Evolutionary conservation across 2,888 invertebrate species (phyloP), one percentile per base, ranked within the genome.

Genomic region (Morpho helenor): DNA sequence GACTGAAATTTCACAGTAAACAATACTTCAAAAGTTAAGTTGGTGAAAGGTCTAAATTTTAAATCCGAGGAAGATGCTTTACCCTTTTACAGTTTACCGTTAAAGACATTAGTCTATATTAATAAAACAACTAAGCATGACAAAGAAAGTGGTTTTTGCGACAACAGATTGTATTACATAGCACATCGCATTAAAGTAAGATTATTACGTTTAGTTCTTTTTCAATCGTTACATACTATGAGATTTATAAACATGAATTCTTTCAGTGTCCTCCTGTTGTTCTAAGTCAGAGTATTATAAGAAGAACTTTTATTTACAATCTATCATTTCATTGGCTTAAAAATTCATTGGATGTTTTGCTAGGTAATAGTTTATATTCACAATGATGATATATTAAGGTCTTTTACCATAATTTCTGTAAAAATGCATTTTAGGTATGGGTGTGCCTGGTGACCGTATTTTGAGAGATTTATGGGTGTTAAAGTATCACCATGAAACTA

Each of bases 401-500:
- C 5, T 31, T 31, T 3, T 31, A 31, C 31, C 31, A 31, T 31
- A 3, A 31, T 31, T 31, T 31, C 31, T 31, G 31, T 31, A 31
- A 31, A 31, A 5, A 31, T 31, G 31, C 52, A 61, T 66, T 54
- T 50, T 83, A 80, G 91, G 91, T 60, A 91, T 91, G 74, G 91
- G 91, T 64, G 86, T 94, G 0, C 69, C 85, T 51, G 77, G 91
- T 42, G 86, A 92, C 41, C 87, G 92, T 64, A 91, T 94, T 63
- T 66, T 93, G 7, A 88, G 91, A 66, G 94, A 94, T 76, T 74
- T 93, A 16, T 94, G 94, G 94, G 92, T 93, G 1, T 83, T 94
- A 62, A 92, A 92, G 66, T 94, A 94, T 70, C 88, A 90, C 39
- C 85, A 91, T 53, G 76, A 87, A 55, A 88, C 91, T 8, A 92